Evolutionary conservation across 1,140 invertebrate species (phyloP).

Genomic region (Hermetia illucens): DNA sequence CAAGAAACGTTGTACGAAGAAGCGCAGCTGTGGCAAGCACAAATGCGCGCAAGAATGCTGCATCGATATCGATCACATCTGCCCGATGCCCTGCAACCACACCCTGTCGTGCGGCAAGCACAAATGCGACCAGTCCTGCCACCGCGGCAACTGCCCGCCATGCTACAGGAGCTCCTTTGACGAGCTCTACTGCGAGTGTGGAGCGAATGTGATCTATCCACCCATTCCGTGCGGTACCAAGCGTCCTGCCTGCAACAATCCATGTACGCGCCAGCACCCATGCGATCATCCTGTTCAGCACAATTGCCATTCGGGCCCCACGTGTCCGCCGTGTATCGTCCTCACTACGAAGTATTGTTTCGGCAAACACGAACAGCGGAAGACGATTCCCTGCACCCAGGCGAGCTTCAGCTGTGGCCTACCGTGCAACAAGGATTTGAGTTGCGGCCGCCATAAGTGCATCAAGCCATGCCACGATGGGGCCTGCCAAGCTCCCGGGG

Average conservation of each 20-base stretch:
- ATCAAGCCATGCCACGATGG: slow-evolving; percentile 58
- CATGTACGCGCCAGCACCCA: slow-evolving; percentile 59
- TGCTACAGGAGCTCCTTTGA: slow-evolving; percentile 80
- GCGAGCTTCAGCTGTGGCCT: slow-evolving; percentile 81
- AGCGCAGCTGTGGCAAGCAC: slow-evolving; percentile 67
- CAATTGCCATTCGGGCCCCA: slow-evolving; percentile 34
- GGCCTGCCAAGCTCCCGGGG: slow-evolving; percentile 32
- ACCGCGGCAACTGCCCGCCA: slow-evolving; percentile 71
- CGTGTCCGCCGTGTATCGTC: slow-evolving; percentile 88
- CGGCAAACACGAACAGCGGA: slow-evolving; percentile 76
- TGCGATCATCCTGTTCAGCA: slow-evolving; percentile 75
- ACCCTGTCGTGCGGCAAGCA: slow-evolving; percentile 73
- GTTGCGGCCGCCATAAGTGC: slow-evolving; percentile 69
- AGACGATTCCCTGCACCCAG: slow-evolving; percentile 79
- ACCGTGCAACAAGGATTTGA: slow-evolving; percentile 61
- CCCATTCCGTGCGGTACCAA: slow-evolving; percentile 83
- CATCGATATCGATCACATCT: slow-evolving; percentile 71
- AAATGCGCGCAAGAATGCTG: slow-evolving; percentile 82
- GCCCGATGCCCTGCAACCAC: slow-evolving; percentile 67
- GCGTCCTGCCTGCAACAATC: slow-evolving; percentile 59
- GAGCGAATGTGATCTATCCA: slow-evolving; percentile 67
- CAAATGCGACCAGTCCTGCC: slow-evolving; percentile 77
- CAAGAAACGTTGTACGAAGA: slow-evolving; percentile 77
- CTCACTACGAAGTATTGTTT: slow-evolving; percentile 78
- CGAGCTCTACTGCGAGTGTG: slow-evolving; percentile 86